phyloP scores from a whole-genome alignment of 1,140 invertebrate genomes.

The Lerema accius region DNA sequence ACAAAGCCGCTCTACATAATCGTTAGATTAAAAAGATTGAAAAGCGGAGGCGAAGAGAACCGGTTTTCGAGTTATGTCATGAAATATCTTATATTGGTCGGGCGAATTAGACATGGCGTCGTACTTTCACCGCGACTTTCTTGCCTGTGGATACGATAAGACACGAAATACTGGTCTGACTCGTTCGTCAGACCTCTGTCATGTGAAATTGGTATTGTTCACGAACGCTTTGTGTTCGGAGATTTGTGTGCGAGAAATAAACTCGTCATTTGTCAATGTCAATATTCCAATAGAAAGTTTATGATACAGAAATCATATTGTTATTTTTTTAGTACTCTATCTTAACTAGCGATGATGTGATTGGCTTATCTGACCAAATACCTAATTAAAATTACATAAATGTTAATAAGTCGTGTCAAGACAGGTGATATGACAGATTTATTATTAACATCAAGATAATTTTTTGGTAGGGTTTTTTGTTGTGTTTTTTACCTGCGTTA shows the following conservation, averaged over 20 bases:
- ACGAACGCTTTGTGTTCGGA: slow-evolving; percentile 49
- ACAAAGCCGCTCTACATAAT: slow-evolving; percentile 43
- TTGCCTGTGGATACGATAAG: slow-evolving; percentile 49
- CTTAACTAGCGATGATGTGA: slow-evolving; percentile 5
- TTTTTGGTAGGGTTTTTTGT: background rate
- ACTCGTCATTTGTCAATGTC: slow-evolving; percentile 47
- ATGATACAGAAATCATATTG: slow-evolving; percentile 12
- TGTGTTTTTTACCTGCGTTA: background rate
- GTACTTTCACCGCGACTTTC: slow-evolving; percentile 77
- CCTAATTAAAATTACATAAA: slow-evolving; percentile 2
- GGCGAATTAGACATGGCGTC: slow-evolving; percentile 62
- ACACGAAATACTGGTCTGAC: slow-evolving; percentile 60
- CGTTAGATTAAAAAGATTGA: slow-evolving; percentile 55
- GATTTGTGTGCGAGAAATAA: slow-evolving; percentile 50
- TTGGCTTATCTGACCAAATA: background rate
- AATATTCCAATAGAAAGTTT: slow-evolving; percentile 46
- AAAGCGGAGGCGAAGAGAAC: slow-evolving; percentile 52
- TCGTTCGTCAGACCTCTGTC: slow-evolving; percentile 63
- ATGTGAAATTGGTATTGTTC: slow-evolving; percentile 52
- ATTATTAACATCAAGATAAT: background rate
- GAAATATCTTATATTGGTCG: slow-evolving; percentile 68
- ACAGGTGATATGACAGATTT: slow-evolving; percentile 4
- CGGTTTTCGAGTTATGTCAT: slow-evolving; percentile 69
- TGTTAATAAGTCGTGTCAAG: slow-evolving; percentile 9
- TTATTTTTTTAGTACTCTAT: background rate